Percentiles rank a stretch among this genome's conserved stretches.
Conservation (phyloP, 2,797 vertebrate species). For the Staurois parvus region DNA sequence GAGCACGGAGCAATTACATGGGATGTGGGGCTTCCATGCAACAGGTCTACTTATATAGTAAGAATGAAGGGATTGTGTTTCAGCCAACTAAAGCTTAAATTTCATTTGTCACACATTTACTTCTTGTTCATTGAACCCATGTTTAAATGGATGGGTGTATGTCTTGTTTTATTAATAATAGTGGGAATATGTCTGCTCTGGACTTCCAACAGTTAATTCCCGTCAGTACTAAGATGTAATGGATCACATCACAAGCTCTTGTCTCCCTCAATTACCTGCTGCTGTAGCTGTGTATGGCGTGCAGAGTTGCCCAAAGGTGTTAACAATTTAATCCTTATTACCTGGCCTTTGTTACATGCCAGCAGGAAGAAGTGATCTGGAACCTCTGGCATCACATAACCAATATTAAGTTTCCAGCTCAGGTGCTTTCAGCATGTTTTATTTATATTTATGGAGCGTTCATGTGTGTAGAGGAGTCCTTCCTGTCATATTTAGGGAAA, state of each 20-base stretch:
- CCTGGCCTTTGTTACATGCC: constrained; percentile 59
- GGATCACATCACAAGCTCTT: constrained; percentile 58
- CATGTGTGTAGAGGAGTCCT: constrained; percentile 40
- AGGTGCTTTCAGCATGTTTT: constrained; percentile 59
- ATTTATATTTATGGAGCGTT: constrained; percentile 61
- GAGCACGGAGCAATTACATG: too few species aligned
- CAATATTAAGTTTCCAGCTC: constrained; percentile 58
- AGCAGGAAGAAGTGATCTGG: constrained; percentile 60
- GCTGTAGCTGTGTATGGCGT: constrained; percentile 54
- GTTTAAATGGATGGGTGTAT: not conserved
- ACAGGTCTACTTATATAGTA: too few species aligned
- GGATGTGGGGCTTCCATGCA: too few species aligned
- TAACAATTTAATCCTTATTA: constrained; percentile 64
- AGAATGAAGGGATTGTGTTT: too few species aligned
- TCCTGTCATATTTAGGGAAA: not conserved
- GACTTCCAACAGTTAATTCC: constrained; percentile 38
- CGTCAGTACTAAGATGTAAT: constrained; percentile 42
- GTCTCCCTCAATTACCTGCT: constrained; percentile 63
- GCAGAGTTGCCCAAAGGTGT: constrained; percentile 57
- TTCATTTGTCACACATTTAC: constrained; percentile 2
- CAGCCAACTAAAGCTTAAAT: not conserved
- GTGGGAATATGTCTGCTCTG: constrained; percentile 1
- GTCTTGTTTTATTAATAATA: constrained; percentile 16
- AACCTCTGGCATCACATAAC: constrained; percentile 52
- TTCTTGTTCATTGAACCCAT: not conserved